Percentiles rank a stretch among this genome's conserved stretches.
Conservation (phyloP, 2,797 vertebrate species). For the Enteromius trimaculatus region DNA sequence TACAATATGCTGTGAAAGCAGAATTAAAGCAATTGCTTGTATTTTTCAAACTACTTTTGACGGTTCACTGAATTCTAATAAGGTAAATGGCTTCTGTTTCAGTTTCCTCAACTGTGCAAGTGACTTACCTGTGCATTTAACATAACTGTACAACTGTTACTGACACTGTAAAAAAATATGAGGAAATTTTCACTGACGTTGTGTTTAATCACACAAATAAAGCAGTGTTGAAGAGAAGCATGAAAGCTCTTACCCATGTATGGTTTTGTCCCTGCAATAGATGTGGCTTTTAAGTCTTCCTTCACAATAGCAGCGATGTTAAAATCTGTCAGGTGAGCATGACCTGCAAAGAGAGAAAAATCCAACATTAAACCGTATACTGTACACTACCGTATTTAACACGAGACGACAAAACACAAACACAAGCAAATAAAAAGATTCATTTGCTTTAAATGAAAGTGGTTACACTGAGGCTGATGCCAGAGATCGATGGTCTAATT, state of each 20-base stretch:
- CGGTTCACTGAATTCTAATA: background rate
- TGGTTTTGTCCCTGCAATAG: slow-evolving; percentile 95
- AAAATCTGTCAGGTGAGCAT: slow-evolving; percentile 95
- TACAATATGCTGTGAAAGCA: background rate
- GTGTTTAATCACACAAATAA: background rate
- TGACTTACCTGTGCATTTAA: background rate
- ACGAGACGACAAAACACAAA: slow-evolving; percentile 35
- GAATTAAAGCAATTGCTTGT: background rate
- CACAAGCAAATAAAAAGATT: background rate
- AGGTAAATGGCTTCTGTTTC: background rate
- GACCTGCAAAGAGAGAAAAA: slow-evolving; percentile 76
- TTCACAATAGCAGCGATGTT: slow-evolving; percentile 92
- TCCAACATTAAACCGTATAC: background rate
- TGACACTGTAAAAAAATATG: background rate
- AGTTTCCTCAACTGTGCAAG: background rate
- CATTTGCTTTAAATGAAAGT: background rate
- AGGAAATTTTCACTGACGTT: background rate
- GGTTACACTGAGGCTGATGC: background rate
- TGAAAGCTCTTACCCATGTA: slow-evolving; percentile 88
- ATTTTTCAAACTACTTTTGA: background rate
- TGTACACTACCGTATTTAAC: background rate
- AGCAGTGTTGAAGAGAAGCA: background rate
- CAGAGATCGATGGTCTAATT: background rate
- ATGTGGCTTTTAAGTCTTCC: slow-evolving; percentile 85
- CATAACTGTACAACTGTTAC: background rate